Evolutionary conservation across 2,888 invertebrate species (phyloP), one percentile per base, ranked within the genome.

Genomic region (Drosophila meridionalis): DNA sequence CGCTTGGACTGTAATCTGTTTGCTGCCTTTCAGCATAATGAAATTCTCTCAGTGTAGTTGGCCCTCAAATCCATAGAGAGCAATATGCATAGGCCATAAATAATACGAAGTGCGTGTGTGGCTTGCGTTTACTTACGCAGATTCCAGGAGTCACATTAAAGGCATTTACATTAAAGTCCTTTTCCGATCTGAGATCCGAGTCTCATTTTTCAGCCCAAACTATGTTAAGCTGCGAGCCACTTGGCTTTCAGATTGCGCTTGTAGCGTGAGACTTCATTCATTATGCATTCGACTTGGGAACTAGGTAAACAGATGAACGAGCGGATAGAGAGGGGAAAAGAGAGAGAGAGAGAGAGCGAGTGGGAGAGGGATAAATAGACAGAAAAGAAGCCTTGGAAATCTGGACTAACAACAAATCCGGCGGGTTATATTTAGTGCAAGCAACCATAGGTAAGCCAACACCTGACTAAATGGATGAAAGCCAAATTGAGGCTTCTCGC

Each of bases 161-260:
- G 42, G 30, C 45, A 28, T 53, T 32, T 8, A n/a, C 20, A 40
- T 57, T 32, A 57, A 57, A 57, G 42, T 9, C 28, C 8, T 26
- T 14, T 52, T 26, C 32, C 57, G 20, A 43, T 36, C 26, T 58
- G 6, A 8, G 40, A 65, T 42, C 40, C 11, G 5, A 12, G n/a
- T 9, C n/a, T 14, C n/a, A n/a, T 14, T 36, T 30, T 56, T 8
- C 4, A 7, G 28, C 52, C 36, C 52, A 47, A 74, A 67, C 60
- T 76, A 45, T 76, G 71, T 57, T 70, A 66, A 48, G 61, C 59
- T 63, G 66, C 12, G 30, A 20, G 69, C 57, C 65, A 73, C 72
- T 76, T 61, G 60, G 53, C 60, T 59, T 47, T 62, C 40, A 56
- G 69, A 14, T 67, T 58, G 61, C 30, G 62, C 12, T 20, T 28